Conservation (phyloP, 2,113 vertebrate species). For the Odocoileus virginianus region DNA sequence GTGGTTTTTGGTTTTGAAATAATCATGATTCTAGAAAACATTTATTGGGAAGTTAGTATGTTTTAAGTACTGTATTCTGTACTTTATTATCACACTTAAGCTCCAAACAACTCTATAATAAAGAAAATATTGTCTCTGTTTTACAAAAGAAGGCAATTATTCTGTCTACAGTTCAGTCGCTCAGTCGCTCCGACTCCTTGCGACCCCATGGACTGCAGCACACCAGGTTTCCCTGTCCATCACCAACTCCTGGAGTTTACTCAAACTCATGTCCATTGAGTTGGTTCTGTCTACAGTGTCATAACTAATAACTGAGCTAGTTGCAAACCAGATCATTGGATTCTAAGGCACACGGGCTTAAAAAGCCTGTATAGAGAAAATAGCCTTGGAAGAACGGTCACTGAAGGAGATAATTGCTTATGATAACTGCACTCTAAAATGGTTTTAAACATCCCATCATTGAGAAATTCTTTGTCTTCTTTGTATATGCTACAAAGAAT, state of each 20-base stretch:
- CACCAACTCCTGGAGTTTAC: neutral
- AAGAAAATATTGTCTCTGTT: neutral
- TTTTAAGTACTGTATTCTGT: neutral
- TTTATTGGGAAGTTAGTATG: neutral
- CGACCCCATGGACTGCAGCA: neutral
- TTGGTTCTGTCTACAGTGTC: neutral
- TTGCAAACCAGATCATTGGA: neutral
- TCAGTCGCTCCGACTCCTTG: neutral
- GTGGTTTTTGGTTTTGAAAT: neutral
- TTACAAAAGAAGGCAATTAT: neutral
- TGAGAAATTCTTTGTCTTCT: neutral
- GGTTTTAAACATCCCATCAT: conserved; percentile 32
- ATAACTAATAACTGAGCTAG: neutral
- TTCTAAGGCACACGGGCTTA: neutral
- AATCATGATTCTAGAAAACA: neutral
- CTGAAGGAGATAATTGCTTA: conserved; percentile 9
- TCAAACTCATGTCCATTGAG: neutral
- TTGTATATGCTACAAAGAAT: neutral
- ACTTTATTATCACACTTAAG: neutral
- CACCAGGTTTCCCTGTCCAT: neutral
- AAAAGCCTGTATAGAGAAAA: neutral
- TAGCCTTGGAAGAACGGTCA: neutral
- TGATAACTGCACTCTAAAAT: neutral
- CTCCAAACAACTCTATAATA: neutral
- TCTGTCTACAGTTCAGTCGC: neutral